A percentile compares a stretch with the other conserved stretches of the same genome.
Conservation (phyloP, 2,888 invertebrate species). For the Drosophila fungiperda region DNA sequence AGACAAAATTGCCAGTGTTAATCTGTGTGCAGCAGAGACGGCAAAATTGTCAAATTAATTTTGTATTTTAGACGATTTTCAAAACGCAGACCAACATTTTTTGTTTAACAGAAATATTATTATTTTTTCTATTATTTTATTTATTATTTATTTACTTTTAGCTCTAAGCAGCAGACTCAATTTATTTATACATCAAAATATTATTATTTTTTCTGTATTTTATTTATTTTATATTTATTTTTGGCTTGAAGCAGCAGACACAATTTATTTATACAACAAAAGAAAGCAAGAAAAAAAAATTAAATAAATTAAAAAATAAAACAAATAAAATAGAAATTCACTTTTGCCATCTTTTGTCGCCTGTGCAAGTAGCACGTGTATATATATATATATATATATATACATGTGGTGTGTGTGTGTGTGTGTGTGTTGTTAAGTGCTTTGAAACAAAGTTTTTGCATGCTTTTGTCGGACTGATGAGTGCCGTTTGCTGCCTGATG, state of each 20-base stretch:
- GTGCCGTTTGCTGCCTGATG: constrained; percentile 33
- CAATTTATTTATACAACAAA: no score
- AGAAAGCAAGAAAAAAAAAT: no score
- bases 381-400: constrained; percentile 2
- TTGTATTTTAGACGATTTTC: neutral
- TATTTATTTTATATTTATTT: no score
- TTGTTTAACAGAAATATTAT: no score
- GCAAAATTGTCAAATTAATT: constrained; percentile 20
- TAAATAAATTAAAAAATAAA: no score
- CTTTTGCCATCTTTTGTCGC: constrained; percentile 25
- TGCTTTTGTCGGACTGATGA: constrained; percentile 72
- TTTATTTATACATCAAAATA: no score
- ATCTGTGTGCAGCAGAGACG: constrained; percentile 39
- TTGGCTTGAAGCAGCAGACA: no score
- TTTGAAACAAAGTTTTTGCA: constrained; percentile 76
- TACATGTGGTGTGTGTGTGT: constrained; percentile 13
- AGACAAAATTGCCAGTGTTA: constrained; percentile 33
- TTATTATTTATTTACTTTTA: no score
- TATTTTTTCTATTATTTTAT: no score
- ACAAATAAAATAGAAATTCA: constrained; percentile 1
- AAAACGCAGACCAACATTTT: no score
- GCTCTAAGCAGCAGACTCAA: no score
- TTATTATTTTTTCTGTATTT: no score
- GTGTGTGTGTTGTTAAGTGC: constrained; percentile 64
- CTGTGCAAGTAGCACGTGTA: constrained; percentile 5